Conservation (phyloP, 2,113 vertebrate species). For the Sturnus vulgaris region DNA sequence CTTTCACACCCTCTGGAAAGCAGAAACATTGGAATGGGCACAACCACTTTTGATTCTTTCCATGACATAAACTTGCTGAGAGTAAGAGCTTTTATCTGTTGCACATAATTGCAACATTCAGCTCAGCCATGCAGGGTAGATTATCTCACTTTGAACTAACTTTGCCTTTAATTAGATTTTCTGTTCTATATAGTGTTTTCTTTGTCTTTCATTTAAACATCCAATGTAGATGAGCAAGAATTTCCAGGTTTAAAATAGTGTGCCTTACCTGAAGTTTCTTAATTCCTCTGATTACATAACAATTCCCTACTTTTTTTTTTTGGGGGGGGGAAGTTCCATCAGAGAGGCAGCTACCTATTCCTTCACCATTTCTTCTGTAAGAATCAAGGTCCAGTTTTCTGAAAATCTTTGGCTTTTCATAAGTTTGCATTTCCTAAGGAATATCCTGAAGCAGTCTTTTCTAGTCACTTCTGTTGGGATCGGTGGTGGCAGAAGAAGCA, state of each 20-base stretch:
- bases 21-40: neutral
- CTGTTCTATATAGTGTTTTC: neutral
- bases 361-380: neutral
- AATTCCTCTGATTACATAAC: neutral
- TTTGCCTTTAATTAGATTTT: neutral
- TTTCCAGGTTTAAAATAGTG: neutral
- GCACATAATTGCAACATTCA: neutral
- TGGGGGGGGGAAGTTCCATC: neutral
- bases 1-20: neutral
- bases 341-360: neutral
- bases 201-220: conserved; percentile 1
- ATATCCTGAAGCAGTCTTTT: neutral
- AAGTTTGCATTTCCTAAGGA: neutral
- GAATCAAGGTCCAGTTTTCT: neutral
- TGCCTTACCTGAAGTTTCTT: neutral
- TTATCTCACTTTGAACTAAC: neutral
- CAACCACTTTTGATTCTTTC: neutral
- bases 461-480: neutral
- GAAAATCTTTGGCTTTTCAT: neutral
- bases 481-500: neutral
- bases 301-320: neutral
- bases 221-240: neutral
- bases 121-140: neutral
- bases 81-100: neutral
- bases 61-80: neutral